These are phyloP conservation scores for Poeciliopsis turrubarensis DNA, from an alignment of 2,113 vertebrate genomes.

Conservation along the genomic window DNA sequence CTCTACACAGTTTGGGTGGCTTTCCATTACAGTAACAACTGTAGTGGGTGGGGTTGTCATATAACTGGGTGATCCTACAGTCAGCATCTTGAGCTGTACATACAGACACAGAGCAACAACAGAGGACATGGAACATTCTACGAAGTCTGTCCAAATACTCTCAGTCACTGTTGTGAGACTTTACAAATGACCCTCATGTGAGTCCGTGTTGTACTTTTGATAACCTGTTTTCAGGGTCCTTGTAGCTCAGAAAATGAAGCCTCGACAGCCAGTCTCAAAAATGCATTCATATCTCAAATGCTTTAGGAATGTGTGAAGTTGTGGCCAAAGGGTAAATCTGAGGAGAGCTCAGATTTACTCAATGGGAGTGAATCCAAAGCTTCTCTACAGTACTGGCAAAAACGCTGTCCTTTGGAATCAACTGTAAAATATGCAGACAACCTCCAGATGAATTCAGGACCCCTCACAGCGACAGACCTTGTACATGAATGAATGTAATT, in stretches of 20 bases:
- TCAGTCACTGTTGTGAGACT: too few relatives aligned
- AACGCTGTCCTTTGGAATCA: constrained; percentile 13
- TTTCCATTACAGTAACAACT: too few relatives aligned
- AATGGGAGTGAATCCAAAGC: not conserved
- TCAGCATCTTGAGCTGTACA: too few relatives aligned
- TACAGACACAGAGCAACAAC: too few relatives aligned
- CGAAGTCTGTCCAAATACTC: too few relatives aligned
- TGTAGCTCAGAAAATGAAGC: not conserved
- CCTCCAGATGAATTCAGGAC: constrained; percentile 41
- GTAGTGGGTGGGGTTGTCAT: too few relatives aligned
- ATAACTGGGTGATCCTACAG: too few relatives aligned
- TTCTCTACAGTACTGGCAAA: not conserved
- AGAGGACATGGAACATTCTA: too few relatives aligned
- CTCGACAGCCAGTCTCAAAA: not conserved
- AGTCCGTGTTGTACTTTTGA: too few relatives aligned
- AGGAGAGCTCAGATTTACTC: not conserved
- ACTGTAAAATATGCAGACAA: constrained; percentile 28
- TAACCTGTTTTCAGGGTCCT: not conserved
- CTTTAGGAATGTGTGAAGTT: not conserved
- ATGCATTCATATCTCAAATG: not conserved
- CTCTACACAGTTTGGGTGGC: too few relatives aligned
- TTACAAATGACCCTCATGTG: too few relatives aligned
- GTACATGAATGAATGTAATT: constrained; percentile 55
- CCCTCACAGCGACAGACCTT: constrained; percentile 30
- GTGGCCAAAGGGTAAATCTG: not conserved